These are phyloP conservation scores for Hemibagrus wyckioides DNA, from an alignment of 2,113 vertebrate genomes.

Conservation along the genomic window DNA sequence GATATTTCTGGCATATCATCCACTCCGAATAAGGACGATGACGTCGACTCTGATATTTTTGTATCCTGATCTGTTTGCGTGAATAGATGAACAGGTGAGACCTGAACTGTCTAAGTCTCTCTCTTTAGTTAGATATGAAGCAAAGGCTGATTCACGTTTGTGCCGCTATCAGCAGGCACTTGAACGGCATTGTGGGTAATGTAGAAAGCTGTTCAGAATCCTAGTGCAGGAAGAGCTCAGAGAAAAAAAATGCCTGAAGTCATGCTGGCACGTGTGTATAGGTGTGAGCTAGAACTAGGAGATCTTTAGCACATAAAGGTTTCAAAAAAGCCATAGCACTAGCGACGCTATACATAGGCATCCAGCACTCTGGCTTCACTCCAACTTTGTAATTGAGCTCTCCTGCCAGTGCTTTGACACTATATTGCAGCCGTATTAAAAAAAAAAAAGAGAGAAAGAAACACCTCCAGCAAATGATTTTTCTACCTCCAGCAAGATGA, in stretches of 20 bases:
- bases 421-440: slow-evolving; percentile 49
- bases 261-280: neutral
- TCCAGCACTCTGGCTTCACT: slow-evolving; percentile 16
- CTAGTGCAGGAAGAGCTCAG: neutral
- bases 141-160: neutral
- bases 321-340: slow-evolving; percentile 30
- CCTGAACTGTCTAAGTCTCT: no score
- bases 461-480: slow-evolving; percentile 43
- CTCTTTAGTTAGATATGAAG: no score
- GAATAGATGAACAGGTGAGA: neutral
- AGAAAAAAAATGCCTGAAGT: neutral
- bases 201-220: neutral
- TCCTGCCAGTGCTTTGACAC: slow-evolving; percentile 47
- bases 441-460: slow-evolving; percentile 14
- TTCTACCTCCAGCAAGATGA: slow-evolving; percentile 35
- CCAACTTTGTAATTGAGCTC: slow-evolving; percentile 53
- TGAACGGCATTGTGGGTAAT: neutral
- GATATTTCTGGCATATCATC: neutral
- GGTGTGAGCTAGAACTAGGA: slow-evolving; percentile 3
- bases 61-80: neutral
- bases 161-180: neutral
- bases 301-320: neutral
- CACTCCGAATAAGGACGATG: neutral
- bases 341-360: slow-evolving; percentile 14
- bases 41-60: neutral